Conservation (phyloP, 2,113 vertebrate species). For the Lates calcarifer region DNA sequence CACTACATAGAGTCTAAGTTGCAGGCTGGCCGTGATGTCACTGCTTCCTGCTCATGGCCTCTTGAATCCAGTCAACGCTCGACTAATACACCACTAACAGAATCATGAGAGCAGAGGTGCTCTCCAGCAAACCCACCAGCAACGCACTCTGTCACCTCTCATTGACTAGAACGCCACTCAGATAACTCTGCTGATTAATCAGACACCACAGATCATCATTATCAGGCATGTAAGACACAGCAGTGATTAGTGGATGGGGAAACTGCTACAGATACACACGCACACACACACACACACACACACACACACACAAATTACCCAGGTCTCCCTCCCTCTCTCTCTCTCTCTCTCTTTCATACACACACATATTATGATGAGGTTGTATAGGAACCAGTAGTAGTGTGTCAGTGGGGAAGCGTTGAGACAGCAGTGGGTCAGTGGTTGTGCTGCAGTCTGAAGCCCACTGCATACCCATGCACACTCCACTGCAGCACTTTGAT, state of each 20-base stretch:
- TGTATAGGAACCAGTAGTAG: slow-evolving; percentile 61
- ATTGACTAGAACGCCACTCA: slow-evolving; percentile 54
- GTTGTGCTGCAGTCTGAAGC: slow-evolving; percentile 76
- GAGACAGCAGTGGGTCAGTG: slow-evolving; percentile 78
- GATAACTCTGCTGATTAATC: slow-evolving; percentile 51
- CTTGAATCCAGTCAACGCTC: slow-evolving; percentile 44
- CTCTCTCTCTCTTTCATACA: slow-evolving; percentile 11
- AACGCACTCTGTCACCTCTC: slow-evolving; percentile 64
- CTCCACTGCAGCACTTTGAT: slow-evolving; percentile 79
- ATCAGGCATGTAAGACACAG: slow-evolving; percentile 59
- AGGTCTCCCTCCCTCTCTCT: background rate
- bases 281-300: slow-evolving; percentile 5
- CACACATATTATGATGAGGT: slow-evolving; percentile 9
- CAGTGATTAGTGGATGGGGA: slow-evolving; percentile 51
- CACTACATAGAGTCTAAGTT: background rate
- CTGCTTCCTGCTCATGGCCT: slow-evolving; percentile 36
- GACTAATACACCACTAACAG: slow-evolving; percentile 46
- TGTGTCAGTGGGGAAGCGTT: slow-evolving; percentile 77
- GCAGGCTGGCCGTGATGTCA: slow-evolving; percentile 3
- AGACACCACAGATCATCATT: slow-evolving; percentile 53
- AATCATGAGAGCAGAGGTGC: slow-evolving; percentile 44
- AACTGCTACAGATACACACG: slow-evolving; percentile 41
- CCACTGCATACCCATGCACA: slow-evolving; percentile 73
- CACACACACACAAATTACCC: slow-evolving; percentile 3
- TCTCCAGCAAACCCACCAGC: slow-evolving; percentile 48